Percentiles rank a stretch among this genome's conserved stretches.
These are phyloP conservation scores for Latrodectus hesperus DNA, from an alignment of 2,888 invertebrate species.

Conservation along the genomic window DNA sequence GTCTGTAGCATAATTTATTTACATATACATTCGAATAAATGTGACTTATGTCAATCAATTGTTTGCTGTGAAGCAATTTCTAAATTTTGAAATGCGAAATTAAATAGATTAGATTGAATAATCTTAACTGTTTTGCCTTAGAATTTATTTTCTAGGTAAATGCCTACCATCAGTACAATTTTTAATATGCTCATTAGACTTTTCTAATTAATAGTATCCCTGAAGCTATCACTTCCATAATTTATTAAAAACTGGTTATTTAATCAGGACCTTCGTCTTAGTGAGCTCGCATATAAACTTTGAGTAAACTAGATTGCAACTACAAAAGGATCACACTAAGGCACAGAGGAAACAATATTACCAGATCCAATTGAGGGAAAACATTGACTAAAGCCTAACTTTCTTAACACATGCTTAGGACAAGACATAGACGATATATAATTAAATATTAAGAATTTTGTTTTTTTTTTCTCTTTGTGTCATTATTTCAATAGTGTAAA, in stretches of 20 bases:
- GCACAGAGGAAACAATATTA: conserved; percentile 69
- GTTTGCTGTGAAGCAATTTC: no score
- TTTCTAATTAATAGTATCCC: no score
- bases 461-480: conserved; percentile 34
- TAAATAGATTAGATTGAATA: no score
- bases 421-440: conserved; percentile 53
- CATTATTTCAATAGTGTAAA: conserved; percentile 56
- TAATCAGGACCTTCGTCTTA: conserved; percentile 8
- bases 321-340: conserved; percentile 67
- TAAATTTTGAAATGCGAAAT: no score
- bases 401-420: conserved; percentile 65
- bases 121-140: no score
- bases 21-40: no score
- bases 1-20: no score
- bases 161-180: no score
- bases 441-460: conserved; percentile 58
- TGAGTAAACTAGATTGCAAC: conserved; percentile 67
- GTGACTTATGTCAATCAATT: no score
- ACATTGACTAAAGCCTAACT: conserved; percentile 68
- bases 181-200: no score
- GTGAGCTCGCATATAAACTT: conserved; percentile 67
- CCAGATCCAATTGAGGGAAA: conserved; percentile 59
- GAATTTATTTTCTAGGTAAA: no score
- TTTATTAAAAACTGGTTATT: background rate
- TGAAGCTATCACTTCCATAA: no score